Percentiles rank a stretch among this genome's conserved stretches.
Evolutionary conservation across 2,888 invertebrate species (phyloP).

Genomic region (Petrolisthes cinctipes): DNA sequence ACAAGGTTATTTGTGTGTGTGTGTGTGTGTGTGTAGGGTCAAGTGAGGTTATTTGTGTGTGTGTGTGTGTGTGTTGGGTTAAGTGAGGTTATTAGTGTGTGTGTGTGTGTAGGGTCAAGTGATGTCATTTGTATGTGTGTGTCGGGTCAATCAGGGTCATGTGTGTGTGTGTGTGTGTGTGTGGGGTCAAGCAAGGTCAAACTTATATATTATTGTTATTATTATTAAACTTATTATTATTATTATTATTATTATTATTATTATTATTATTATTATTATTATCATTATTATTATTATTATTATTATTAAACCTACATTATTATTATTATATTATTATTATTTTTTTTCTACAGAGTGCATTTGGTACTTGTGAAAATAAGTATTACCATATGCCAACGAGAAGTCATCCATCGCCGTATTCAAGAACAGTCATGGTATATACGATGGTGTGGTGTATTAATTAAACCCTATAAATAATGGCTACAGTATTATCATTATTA

Average conservation of each 20-base stretch:
- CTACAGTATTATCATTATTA: too few relatives aligned
- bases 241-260: neutral
- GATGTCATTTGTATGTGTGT: too few relatives aligned
- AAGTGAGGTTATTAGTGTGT: too few relatives aligned
- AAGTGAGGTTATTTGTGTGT: neutral
- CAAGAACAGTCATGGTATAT: neutral
- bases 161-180: too few relatives aligned
- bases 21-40: neutral
- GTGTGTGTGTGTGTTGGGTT: neutral
- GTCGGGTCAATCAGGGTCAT: too few relatives aligned
- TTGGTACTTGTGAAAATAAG: slow-evolving; percentile 60
- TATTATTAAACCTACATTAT: neutral
- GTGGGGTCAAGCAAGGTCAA: too few relatives aligned
- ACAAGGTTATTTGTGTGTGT: neutral
- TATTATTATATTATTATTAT: slow-evolving; percentile 22
- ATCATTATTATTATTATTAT: slow-evolving; percentile 2
- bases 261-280: neutral
- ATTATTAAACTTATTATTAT: neutral
- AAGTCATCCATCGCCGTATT: slow-evolving; percentile 31
- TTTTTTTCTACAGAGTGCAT: slow-evolving; percentile 43
- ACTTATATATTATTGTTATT: too few relatives aligned
- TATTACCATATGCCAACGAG: slow-evolving; percentile 51
- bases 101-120: too few relatives aligned
- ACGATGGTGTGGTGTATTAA: neutral
- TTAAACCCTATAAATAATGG: neutral